Percentiles rank a stretch among this genome's conserved stretches.
These are phyloP conservation scores for Heliconius hewitsoni DNA, from an alignment of 1,140 invertebrate genomes.

Conservation along the genomic window DNA sequence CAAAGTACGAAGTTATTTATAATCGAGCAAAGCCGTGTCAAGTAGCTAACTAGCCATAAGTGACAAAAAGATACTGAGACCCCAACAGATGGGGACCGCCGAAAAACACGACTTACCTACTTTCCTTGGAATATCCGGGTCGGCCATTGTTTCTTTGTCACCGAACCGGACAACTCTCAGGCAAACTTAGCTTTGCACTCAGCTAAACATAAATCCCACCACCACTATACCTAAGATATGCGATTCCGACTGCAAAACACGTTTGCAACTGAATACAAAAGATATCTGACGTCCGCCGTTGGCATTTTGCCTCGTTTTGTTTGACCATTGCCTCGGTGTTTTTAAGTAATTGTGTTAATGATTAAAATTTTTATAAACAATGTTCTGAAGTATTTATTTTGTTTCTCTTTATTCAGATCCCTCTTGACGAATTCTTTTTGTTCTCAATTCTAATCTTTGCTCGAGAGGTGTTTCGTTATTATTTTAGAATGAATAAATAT, in stretches of 20 bases:
- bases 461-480: conserved; percentile 6
- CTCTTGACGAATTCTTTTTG: neutral
- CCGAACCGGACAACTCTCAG: conserved; percentile 51
- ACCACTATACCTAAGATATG: conserved; percentile 30
- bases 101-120: conserved; percentile 34
- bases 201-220: conserved; percentile 37
- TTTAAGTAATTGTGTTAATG: conserved; percentile 56
- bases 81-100: conserved; percentile 21
- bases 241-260: conserved; percentile 39
- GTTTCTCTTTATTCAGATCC: neutral
- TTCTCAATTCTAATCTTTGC: neutral
- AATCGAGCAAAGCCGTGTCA: neutral
- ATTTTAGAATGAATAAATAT: conserved; percentile 1
- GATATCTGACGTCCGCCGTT: conserved; percentile 56
- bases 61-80: conserved; percentile 14
- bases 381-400: neutral
- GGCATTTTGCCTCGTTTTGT: conserved; percentile 54
- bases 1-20: neutral
- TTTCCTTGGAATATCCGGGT: conserved; percentile 57
- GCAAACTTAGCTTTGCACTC: conserved; percentile 58
- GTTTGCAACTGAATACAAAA: conserved; percentile 54
- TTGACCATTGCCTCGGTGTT: conserved; percentile 49
- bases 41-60: neutral
- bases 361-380: conserved; percentile 33
- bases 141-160: conserved; percentile 71